Evolutionary conservation across 1,140 invertebrate genomes (phyloP).

Genomic region (Microplitis mediator): DNA sequence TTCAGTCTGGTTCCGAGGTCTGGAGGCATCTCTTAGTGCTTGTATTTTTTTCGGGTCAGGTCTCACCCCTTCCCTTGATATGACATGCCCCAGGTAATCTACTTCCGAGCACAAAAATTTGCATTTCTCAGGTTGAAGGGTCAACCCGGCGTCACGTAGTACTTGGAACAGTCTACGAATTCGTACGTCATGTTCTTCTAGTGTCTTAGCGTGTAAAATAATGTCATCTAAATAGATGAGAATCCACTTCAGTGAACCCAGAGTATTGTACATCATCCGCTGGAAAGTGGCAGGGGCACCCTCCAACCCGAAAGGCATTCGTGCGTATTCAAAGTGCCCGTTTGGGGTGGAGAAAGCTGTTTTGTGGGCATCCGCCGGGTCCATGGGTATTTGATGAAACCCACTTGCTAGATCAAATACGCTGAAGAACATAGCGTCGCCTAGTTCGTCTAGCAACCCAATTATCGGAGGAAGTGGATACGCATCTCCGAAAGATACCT

Average conservation of each 20-base stretch:
- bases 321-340: slow-evolving; percentile 5
- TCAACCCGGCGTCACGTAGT: not conserved
- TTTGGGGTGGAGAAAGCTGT: slow-evolving; percentile 15
- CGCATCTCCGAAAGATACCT: slow-evolving; percentile 16
- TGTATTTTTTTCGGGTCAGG: not conserved
- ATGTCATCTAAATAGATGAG: slow-evolving; percentile 39
- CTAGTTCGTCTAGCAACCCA: slow-evolving; percentile 13
- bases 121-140: slow-evolving; percentile 16
- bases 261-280: slow-evolving; percentile 15
- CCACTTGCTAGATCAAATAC: slow-evolving; percentile 9
- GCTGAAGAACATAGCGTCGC: slow-evolving; percentile 6
- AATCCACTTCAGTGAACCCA: not conserved
- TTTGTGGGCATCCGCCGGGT: not conserved
- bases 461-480: slow-evolving; percentile 14
- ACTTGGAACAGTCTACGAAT: not conserved
- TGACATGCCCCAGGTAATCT: slow-evolving; percentile 42
- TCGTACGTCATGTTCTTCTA: not conserved
- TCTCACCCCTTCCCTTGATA: not conserved
- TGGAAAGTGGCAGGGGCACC: slow-evolving; percentile 7
- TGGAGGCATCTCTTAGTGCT: not conserved
- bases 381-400: slow-evolving; percentile 10
- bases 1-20: not conserved
- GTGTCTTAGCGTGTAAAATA: not conserved
- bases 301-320: slow-evolving; percentile 17
- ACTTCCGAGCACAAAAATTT: slow-evolving; percentile 26